phyloP scores from a whole-genome alignment of 2,113 vertebrate species.

The Erythrolamprus reginae region DNA sequence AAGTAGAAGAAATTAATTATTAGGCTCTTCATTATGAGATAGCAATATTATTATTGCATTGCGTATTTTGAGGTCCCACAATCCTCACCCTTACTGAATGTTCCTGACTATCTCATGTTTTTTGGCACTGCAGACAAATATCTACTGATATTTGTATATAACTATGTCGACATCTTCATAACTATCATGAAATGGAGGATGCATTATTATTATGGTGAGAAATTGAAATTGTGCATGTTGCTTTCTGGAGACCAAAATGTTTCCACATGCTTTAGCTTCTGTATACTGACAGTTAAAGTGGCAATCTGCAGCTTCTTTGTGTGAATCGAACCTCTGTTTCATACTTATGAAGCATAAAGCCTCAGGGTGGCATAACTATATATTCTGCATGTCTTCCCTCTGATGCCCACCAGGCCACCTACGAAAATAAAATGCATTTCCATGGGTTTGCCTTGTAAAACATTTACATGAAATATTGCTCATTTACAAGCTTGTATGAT shows the following conservation, averaged over 20 bases:
- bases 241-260: background rate
- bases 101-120: background rate
- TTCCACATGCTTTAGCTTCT: background rate
- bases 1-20: background rate
- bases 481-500: slow-evolving; percentile 48
- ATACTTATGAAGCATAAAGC: slow-evolving; percentile 50
- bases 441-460: slow-evolving; percentile 57
- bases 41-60: background rate
- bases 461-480: slow-evolving; percentile 58
- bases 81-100: background rate
- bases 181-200: background rate
- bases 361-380: slow-evolving; percentile 31
- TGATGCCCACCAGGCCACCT: slow-evolving; percentile 34
- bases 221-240: background rate
- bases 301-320: background rate
- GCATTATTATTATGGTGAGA: background rate
- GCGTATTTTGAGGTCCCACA: background rate
- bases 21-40: background rate
- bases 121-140: background rate
- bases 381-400: slow-evolving; percentile 45
- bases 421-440: slow-evolving; percentile 52
- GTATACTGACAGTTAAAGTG: background rate
- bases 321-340: background rate
- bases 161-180: background rate
- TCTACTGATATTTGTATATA: background rate